Evolutionary conservation across 2,113 vertebrate genomes (phyloP).

Genomic region (Platysteira castanea): DNA sequence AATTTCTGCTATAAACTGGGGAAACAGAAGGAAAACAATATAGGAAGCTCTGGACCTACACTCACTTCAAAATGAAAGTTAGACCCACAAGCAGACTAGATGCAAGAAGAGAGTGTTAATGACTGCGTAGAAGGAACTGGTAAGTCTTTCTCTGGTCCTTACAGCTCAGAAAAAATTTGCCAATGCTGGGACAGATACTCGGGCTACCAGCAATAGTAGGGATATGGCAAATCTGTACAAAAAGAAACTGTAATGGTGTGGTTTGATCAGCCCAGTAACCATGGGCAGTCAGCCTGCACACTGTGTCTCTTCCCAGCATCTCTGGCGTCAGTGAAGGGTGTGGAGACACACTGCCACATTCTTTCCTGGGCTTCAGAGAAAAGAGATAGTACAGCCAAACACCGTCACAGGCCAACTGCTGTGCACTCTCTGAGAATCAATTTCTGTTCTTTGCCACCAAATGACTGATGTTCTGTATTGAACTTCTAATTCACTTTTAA

Average conservation of each 20-base stretch:
- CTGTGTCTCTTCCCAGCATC: background rate
- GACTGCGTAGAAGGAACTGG: background rate
- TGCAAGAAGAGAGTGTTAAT: background rate
- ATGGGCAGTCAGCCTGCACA: accelerated
- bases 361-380: background rate
- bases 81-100: background rate
- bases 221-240: background rate
- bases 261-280: background rate
- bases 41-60: background rate
- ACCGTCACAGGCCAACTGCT: background rate
- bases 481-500: background rate
- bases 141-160: background rate
- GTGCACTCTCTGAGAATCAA: background rate
- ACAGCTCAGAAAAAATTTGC: background rate
- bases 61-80: background rate
- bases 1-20: background rate
- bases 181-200: background rate
- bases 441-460: background rate
- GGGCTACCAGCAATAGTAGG: background rate
- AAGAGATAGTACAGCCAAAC: background rate
- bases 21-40: background rate
- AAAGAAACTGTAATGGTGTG: background rate
- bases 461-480: background rate
- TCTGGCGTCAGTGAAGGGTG: background rate
- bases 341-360: background rate